A percentile compares a stretch with the other conserved stretches of the same genome.
Evolutionary conservation across 2,113 vertebrate species (phyloP).

Genomic region (Marmota monax): DNA sequence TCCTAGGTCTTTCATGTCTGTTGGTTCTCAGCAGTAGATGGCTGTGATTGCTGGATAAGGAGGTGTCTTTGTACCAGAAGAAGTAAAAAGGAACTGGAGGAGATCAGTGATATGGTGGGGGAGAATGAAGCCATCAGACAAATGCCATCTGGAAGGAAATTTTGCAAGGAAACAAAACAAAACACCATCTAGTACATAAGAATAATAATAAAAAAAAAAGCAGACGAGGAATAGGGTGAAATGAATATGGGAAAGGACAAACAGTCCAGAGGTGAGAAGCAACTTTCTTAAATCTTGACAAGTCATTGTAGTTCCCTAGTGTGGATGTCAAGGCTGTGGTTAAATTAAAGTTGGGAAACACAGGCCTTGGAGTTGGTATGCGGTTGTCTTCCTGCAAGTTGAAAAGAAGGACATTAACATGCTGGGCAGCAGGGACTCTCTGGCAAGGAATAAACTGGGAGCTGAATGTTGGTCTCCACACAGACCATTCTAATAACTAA

Average conservation of each 20-base stretch:
- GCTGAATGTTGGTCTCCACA: slow-evolving; percentile 87
- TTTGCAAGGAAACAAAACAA: neutral
- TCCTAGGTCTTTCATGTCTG: neutral
- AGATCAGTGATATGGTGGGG: neutral
- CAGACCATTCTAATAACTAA: slow-evolving; percentile 87
- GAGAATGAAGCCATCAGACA: slow-evolving; percentile 26
- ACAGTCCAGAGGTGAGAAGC: slow-evolving; percentile 39
- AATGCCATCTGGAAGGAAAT: neutral
- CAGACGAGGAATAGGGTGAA: neutral
- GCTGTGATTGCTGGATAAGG: neutral
- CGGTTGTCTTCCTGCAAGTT: slow-evolving; percentile 81
- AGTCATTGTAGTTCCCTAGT: slow-evolving; percentile 52
- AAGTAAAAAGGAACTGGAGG: neutral
- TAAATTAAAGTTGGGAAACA: slow-evolving; percentile 87
- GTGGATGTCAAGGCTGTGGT: slow-evolving; percentile 78
- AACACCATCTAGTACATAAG: neutral
- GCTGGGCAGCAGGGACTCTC: slow-evolving; percentile 86
- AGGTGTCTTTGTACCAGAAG: neutral
- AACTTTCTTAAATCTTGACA: slow-evolving; percentile 31
- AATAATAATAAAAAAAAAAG: slow-evolving; percentile 9
- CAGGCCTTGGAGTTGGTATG: slow-evolving; percentile 89
- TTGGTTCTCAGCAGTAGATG: neutral
- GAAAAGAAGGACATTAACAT: slow-evolving; percentile 89
- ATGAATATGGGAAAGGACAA: neutral
- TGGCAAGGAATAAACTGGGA: slow-evolving; percentile 81